Base-by-base conservation (phyloP, 2,888 invertebrate genomes). In the Smittia sp. region DNA sequence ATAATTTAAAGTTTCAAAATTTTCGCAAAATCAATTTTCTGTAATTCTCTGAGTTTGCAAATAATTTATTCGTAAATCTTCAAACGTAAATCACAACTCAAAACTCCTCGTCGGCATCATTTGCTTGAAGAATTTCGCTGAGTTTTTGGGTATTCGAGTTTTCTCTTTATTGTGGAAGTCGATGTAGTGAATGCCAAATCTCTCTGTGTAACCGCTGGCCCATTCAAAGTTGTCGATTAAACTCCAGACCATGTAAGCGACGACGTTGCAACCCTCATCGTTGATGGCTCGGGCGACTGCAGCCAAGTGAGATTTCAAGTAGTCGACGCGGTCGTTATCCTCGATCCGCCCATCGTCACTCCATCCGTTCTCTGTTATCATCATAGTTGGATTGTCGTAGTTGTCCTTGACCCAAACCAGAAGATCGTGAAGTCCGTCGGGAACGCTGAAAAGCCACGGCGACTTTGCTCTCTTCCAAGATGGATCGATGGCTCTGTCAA, bases 101-200 rank as follows among this genome's bases (percentile, higher is more conserved):
- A 6, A 32, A 32, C 9, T 32, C 9, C 32, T 32, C 32, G 32
- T 6, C 4, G 32, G 4, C 4, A 32, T 32, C 32, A 32, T 32
- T 6, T 32, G 4, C 9, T 32, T 32, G 9, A 32, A 32, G 32
- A 74, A 74, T 1, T 18, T 78, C 0, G 85, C 85, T 0, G 90
- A 90, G 27, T 82, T 82, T 78, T 90, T 88, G 0, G 87, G 85
- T 0, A 84, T 86, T 75, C 90, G 83, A 0, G 84, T 81, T 75
- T 86, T 84, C 0, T 84, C 80, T 0, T 85, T 83, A 75, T 84
- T 85, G 0, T 80, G 79, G 78, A 88, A 90, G 78, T 91, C 86
- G 0, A 91, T 88, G 76, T 85, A 82, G 76, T 86, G 87, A 0
- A 91, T 76, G 1, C 91, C 91, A 79, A 88, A 90, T 77, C 84